phyloP scores from a whole-genome alignment of 2,113 vertebrate genomes.

The Hydrochoerus hydrochaeris region DNA sequence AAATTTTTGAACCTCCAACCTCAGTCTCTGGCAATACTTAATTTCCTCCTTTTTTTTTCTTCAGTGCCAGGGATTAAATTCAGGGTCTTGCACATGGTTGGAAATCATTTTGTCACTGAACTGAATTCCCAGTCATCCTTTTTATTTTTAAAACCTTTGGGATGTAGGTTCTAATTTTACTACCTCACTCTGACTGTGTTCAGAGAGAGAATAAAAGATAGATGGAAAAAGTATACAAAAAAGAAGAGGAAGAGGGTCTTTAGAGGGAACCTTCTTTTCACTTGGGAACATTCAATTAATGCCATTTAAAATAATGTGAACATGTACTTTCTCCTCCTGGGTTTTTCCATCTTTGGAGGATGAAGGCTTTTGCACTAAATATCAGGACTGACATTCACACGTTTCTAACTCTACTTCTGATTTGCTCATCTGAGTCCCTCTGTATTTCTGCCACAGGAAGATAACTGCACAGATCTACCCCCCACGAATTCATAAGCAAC shows the following conservation, averaged over 20 bases:
- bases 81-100: neutral
- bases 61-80: neutral
- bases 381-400: neutral
- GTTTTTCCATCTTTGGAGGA: neutral
- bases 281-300: neutral
- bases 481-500: neutral
- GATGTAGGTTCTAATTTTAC: neutral
- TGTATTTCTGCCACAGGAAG: neutral
- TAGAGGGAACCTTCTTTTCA: neutral
- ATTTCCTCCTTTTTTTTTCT: neutral
- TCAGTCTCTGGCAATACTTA: neutral
- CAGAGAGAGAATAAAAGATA: slow-evolving; percentile 17
- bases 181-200: neutral
- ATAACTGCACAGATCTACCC: neutral
- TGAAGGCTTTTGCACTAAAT: neutral
- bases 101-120: neutral
- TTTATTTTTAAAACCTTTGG: neutral
- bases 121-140: neutral
- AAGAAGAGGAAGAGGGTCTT: neutral
- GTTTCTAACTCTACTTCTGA: neutral
- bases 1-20: neutral
- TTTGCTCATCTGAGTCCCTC: neutral
- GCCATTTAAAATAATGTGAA: slow-evolving; percentile 1
- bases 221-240: neutral
- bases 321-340: neutral